phyloP scores from a whole-genome alignment of 23 tunicate species.

The Pegea sp. region DNA sequence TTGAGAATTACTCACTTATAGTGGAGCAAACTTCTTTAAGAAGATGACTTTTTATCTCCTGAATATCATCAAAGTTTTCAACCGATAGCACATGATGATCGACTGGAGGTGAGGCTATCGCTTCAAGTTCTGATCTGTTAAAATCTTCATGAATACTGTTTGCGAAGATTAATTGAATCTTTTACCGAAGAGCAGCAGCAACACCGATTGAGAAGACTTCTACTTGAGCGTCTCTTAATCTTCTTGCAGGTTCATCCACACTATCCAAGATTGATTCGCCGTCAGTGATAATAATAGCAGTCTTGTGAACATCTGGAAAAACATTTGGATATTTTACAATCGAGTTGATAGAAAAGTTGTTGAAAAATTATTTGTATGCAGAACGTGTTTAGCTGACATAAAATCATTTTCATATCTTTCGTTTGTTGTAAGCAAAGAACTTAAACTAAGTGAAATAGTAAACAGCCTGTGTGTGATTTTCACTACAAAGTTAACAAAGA shows the following conservation, averaged over 20 bases:
- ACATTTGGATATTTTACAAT: too few relatives aligned
- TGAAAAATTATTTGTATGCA: too few relatives aligned
- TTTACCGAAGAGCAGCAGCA: constrained; percentile 47
- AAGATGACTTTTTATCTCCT: constrained; percentile 36
- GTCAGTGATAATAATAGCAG: constrained; percentile 79
- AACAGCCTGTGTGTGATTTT: too few relatives aligned
- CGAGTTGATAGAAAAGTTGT: too few relatives aligned
- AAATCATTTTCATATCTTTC: too few relatives aligned
- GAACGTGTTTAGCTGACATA: too few relatives aligned
- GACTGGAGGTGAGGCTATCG: constrained; percentile 64
- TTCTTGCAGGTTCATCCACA: constrained; percentile 67
- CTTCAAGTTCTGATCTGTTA: constrained; percentile 47
- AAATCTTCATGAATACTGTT: background rate
- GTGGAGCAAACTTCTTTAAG: constrained; percentile 71
- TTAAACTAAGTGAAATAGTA: too few relatives aligned
- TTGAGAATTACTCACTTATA: constrained; percentile 40
- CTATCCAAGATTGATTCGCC: constrained; percentile 93
- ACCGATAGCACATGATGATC: constrained; percentile 80
- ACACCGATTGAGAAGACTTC: constrained; percentile 94
- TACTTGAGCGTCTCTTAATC: constrained; percentile 40
- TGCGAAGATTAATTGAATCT: background rate
- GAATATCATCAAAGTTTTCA: constrained; percentile 70
- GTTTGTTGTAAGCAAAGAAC: too few relatives aligned
- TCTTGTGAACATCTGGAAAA: constrained; percentile 31
- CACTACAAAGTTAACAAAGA: too few relatives aligned